Evolutionary conservation across 2,888 invertebrate species (phyloP).

Genomic region (Morpho achilles): DNA sequence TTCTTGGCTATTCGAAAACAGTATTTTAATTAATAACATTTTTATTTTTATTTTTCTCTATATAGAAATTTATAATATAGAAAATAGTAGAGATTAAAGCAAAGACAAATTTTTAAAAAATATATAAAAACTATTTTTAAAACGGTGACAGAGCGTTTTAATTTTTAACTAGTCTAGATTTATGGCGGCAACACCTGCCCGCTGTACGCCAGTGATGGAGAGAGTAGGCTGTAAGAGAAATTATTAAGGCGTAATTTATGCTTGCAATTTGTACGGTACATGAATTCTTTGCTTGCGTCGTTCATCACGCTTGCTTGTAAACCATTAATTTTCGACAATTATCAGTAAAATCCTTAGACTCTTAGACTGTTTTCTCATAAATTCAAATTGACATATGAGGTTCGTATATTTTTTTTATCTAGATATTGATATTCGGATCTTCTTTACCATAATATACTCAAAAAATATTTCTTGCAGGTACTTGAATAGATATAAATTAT

Average conservation of each 20-base stretch:
- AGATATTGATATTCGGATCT: too few species aligned
- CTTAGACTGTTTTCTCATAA: constrained; percentile 34
- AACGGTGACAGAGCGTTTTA: constrained; percentile 34
- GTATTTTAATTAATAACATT: too few species aligned
- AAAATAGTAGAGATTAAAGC: not conserved
- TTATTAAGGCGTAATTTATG: constrained; percentile 77
- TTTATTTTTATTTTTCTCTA: too few species aligned
- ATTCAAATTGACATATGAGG: not conserved
- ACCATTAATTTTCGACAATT: constrained; percentile 67
- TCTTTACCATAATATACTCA: too few species aligned
- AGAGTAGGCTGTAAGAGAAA: constrained; percentile 60
- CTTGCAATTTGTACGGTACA: constrained; percentile 74
- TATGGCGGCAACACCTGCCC: constrained; percentile 67
- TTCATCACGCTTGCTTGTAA: constrained; percentile 61
- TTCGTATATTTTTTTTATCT: too few species aligned
- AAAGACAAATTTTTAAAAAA: not conserved
- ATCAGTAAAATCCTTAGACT: constrained; percentile 54
- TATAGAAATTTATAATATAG: too few species aligned
- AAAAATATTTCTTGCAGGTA: too few species aligned
- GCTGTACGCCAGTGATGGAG: constrained; percentile 36
- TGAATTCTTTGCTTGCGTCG: constrained; percentile 72
- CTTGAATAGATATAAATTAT: too few species aligned
- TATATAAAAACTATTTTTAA: constrained; percentile 22
- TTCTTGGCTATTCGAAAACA: too few species aligned
- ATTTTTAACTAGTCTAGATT: constrained; percentile 62